Base-by-base conservation (phyloP, 2,888 invertebrate genomes). In the Heliothis peltigera region DNA sequence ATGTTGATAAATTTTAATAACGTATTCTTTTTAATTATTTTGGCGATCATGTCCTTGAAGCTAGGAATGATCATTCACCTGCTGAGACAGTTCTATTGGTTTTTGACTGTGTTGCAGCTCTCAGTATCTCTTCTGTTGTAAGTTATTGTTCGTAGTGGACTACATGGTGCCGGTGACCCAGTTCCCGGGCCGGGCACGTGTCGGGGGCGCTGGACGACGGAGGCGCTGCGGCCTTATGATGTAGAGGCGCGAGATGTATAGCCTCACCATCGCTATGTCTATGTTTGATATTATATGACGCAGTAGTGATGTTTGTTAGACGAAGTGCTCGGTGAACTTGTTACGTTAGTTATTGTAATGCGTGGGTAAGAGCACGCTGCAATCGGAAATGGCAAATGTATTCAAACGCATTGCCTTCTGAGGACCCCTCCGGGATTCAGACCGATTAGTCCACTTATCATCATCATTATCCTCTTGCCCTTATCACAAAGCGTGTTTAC, bases 151-250 rank as follows among this genome's bases (percentile, higher is more conserved):
- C 43, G 25, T 17, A 3, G 2, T n/a, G 0, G 44, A 0, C 8
- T 58, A 6, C n/a, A 6, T 21, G 12, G 12, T 42, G 32, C 0
- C 21, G 8, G 19, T 70, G 70, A 66, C 70, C 73, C 53, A 70
- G n/a, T 56, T 66, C 4, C 25, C 15, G 15, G 51, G 7, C 35
- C 58, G 43, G 35, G 43, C 65, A 71, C 70, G 70, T 64, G 58
- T 44, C 58, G 54, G 43, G n/a, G 52, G 39, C 49, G 70, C 55
- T 51, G 32, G 6, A 7, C 43, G 32, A 25, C 32, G 28, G 47
- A 18, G 48, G 47, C 39, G 43, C 49, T 2, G 15, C 39, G 32
- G 42, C 54, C 55, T 56, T 63, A 52, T 56, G 52, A 64, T 53
- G 28, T 19, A 63, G 35, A 25, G 55, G 18, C 18, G 43, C 47